Evolutionary conservation across 2,888 invertebrate genomes (phyloP).

Genomic region (Clunio marinus): DNA sequence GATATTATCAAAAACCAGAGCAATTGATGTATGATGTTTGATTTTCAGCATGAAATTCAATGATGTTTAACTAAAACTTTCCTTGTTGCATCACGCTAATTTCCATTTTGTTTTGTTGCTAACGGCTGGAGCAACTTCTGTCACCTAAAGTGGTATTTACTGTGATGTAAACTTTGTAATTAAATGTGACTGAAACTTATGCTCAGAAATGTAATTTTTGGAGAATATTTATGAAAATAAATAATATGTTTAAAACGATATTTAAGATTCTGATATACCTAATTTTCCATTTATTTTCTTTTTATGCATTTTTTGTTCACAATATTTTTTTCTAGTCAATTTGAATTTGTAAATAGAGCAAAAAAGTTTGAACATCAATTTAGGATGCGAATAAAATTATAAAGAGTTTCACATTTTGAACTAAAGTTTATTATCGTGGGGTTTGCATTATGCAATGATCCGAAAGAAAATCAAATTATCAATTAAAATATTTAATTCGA

Average conservation of each 20-base stretch:
- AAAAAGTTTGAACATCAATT: slow-evolving; percentile 20
- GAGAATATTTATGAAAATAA: slow-evolving; percentile 6
- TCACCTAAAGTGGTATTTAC: neutral
- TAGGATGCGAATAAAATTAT: neutral
- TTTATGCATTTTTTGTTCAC: neutral
- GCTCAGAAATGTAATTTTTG: neutral
- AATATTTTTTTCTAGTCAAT: too few relatives aligned
- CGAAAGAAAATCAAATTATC: too few relatives aligned
- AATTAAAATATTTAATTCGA: too few relatives aligned
- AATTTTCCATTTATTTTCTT: too few relatives aligned
- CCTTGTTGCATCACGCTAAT: neutral
- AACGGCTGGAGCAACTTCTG: slow-evolving; percentile 3
- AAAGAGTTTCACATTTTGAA: neutral
- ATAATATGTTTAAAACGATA: neutral
- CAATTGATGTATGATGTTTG: neutral
- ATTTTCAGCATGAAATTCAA: neutral
- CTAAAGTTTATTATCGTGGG: too few relatives aligned
- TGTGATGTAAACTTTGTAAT: neutral
- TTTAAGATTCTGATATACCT: too few relatives aligned
- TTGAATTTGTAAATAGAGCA: slow-evolving; percentile 5
- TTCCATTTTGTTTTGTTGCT: neutral
- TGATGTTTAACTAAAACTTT: neutral
- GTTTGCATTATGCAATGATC: too few relatives aligned
- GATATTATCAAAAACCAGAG: neutral
- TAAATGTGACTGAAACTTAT: slow-evolving; percentile 11